phyloP scores from a whole-genome alignment of 1,140 invertebrate genomes.

The Cotesia glomerata region DNA sequence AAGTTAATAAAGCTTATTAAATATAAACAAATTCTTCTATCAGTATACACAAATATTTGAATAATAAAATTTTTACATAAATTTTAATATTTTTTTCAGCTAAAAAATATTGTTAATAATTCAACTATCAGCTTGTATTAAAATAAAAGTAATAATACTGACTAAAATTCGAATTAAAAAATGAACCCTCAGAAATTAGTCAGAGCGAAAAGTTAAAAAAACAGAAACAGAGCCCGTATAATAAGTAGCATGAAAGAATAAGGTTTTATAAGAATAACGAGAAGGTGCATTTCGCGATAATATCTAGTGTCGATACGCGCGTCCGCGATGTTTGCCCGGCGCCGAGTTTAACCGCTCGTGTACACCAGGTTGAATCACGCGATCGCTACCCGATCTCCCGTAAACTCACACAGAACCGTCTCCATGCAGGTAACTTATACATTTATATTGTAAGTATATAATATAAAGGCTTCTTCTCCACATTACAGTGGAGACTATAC shows the following conservation, averaged over 20 bases:
- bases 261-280: neutral
- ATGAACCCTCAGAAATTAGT: neutral
- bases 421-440: neutral
- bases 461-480: conserved; percentile 22
- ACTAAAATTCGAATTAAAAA: neutral
- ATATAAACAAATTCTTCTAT: too few relatives aligned
- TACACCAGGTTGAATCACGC: conserved; percentile 29
- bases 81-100: too few relatives aligned
- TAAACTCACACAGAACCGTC: conserved; percentile 11
- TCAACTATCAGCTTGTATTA: too few relatives aligned
- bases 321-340: conserved; percentile 20
- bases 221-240: neutral
- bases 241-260: neutral
- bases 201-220: neutral
- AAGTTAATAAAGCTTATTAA: too few relatives aligned
- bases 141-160: too few relatives aligned
- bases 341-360: conserved; percentile 27
- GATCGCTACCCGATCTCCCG: conserved; percentile 29
- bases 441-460: too few relatives aligned
- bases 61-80: too few relatives aligned
- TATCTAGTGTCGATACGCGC: conserved; percentile 23
- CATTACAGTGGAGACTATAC: too few relatives aligned
- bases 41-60: too few relatives aligned
- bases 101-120: too few relatives aligned
- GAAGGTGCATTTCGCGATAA: conserved; percentile 20